A percentile compares a stretch with the other conserved stretches of the same genome.
Conservation (phyloP, 2,888 invertebrate species). For the Yponomeuta sedellus region DNA sequence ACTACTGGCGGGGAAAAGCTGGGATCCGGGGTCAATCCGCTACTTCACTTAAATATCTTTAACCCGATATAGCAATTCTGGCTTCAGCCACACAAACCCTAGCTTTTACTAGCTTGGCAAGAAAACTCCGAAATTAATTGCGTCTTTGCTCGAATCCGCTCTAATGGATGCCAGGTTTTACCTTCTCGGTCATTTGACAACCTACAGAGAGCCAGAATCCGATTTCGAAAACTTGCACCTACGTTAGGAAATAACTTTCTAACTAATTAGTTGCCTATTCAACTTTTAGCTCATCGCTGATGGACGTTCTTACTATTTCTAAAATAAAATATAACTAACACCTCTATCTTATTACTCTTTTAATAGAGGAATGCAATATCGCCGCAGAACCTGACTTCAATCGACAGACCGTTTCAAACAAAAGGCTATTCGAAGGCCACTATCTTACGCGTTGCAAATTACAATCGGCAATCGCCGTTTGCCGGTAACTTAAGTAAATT, state of each 20-base stretch:
- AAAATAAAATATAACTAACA: neutral
- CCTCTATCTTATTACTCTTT: neutral
- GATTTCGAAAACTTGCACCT: no score
- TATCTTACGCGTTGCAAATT: constrained; percentile 26
- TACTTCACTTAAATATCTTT: constrained; percentile 4
- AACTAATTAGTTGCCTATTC: no score
- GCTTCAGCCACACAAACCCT: neutral
- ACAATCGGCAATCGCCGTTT: constrained; percentile 1
- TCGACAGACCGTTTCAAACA: constrained; percentile 24
- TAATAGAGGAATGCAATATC: neutral
- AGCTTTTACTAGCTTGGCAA: neutral
- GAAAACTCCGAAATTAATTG: no score
- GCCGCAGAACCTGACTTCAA: constrained; percentile 17
- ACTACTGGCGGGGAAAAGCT: constrained; percentile 39
- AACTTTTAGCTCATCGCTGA: no score
- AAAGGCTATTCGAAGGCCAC: constrained; percentile 33
- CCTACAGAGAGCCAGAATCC: no score
- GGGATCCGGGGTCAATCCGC: constrained; percentile 25
- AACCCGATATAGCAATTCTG: neutral
- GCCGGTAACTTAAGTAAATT: neutral
- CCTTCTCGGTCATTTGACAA: no score
- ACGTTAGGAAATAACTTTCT: no score
- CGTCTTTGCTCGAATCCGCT: no score
- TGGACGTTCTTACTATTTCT: no score
- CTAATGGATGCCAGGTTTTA: no score